Percentiles rank a stretch among this genome's conserved stretches.
Evolutionary conservation across 2,113 vertebrate genomes (phyloP).

Genomic region (Picathartes gymnocephalus): DNA sequence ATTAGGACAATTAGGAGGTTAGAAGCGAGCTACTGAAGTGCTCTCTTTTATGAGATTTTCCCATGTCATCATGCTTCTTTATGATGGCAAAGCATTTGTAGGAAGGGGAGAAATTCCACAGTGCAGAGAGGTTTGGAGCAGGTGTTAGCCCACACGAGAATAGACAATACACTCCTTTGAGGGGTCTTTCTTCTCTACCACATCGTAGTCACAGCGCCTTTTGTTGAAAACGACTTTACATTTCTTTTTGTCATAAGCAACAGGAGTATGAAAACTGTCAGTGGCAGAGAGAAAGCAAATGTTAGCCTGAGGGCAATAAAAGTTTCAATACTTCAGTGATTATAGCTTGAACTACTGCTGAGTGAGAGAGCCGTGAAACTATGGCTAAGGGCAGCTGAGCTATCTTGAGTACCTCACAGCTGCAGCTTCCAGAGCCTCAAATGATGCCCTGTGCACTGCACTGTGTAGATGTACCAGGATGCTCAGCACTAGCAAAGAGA

Average conservation of each 20-base stretch:
- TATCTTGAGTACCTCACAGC: neutral
- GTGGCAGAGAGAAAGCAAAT: neutral
- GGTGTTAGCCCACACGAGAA: neutral
- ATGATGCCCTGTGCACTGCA: neutral
- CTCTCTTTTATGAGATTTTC: neutral
- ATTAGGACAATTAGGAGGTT: neutral
- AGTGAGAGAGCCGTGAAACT: neutral
- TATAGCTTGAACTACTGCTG: neutral
- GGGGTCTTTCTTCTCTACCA: neutral
- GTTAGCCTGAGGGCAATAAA: neutral
- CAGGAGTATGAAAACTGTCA: neutral
- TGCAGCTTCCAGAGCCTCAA: neutral
- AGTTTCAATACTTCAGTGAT: neutral
- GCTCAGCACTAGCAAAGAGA: neutral
- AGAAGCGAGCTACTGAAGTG: neutral
- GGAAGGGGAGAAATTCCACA: neutral
- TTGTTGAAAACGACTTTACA: neutral
- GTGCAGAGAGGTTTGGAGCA: neutral
- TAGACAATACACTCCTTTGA: neutral
- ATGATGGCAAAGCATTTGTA: neutral
- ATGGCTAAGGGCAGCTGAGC: neutral
- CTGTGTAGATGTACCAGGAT: neutral
- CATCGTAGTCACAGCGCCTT: neutral
- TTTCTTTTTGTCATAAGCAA: fast-evolving
- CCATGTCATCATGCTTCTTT: fast-evolving